phyloP scores from a whole-genome alignment of 2,113 vertebrate genomes.

The Arvicanthis niloticus region DNA sequence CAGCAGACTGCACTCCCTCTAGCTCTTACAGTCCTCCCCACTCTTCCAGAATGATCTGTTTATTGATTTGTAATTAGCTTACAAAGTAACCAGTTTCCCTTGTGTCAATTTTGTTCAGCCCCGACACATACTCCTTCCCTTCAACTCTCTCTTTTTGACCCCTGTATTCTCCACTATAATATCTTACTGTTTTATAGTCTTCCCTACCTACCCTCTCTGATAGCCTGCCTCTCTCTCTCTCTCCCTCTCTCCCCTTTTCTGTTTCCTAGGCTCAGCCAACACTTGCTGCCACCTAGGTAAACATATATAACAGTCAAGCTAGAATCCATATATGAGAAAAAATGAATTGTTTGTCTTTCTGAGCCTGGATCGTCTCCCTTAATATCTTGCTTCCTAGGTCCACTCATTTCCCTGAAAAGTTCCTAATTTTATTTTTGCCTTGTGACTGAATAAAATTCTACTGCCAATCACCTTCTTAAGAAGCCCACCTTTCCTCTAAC shows the following conservation, averaged over 20 bases:
- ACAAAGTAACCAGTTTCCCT: background rate
- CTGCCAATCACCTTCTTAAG: background rate
- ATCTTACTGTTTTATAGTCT: too few species aligned
- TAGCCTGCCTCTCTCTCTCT: background rate
- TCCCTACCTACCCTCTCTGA: background rate
- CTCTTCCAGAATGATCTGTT: background rate
- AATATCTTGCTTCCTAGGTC: background rate
- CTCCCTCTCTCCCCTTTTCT: background rate
- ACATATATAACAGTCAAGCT: background rate
- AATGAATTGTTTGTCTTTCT: conserved; percentile 16
- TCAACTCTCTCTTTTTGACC: background rate
- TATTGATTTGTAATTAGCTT: background rate
- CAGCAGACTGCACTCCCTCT: background rate
- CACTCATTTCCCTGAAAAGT: background rate
- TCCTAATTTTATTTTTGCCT: background rate
- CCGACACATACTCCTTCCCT: background rate
- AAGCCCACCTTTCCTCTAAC: background rate
- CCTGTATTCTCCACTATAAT: background rate
- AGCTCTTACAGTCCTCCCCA: background rate
- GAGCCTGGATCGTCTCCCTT: background rate
- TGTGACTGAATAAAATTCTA: background rate
- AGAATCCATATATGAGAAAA: background rate
- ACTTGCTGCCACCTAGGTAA: background rate
- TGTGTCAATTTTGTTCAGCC: background rate
- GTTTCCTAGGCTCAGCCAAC: background rate